These are phyloP conservation scores for Nephrotoma appendiculata DNA, from an alignment of 2,888 invertebrate species.

Conservation along the genomic window DNA sequence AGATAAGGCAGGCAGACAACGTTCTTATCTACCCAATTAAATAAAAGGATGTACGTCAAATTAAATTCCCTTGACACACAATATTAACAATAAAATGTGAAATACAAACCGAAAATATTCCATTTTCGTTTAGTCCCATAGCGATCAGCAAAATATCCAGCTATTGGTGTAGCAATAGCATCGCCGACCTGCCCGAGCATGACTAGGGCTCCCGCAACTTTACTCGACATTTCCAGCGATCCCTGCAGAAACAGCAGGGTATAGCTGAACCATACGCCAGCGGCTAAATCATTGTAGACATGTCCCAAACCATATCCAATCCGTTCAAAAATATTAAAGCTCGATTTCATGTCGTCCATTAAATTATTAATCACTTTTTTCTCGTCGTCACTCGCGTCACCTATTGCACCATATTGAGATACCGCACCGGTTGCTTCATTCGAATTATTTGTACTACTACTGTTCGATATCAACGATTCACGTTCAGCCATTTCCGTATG, in stretches of 20 bases:
- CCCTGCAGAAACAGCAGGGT: constrained; percentile 69
- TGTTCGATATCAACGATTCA: background rate
- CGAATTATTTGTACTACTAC: background rate
- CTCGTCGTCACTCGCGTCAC: background rate
- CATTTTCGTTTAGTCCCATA: constrained; percentile 65
- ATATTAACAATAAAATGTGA: background rate
- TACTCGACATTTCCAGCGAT: constrained; percentile 40
- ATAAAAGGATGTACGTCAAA: background rate
- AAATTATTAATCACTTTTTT: background rate
- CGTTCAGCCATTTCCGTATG: background rate
- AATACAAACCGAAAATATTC: constrained; percentile 61
- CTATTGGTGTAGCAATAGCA: constrained; percentile 71
- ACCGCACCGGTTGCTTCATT: background rate
- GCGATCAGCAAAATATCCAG: constrained; percentile 69
- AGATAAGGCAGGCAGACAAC: background rate
- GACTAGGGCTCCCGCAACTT: constrained; percentile 47
- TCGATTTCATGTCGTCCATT: background rate
- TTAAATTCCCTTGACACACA: background rate
- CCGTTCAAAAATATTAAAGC: constrained; percentile 19
- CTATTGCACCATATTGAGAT: background rate
- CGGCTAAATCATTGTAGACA: constrained; percentile 87
- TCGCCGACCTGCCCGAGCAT: constrained; percentile 64
- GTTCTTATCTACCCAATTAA: background rate
- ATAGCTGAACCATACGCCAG: constrained; percentile 93
- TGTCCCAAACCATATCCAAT: constrained; percentile 60